Percentiles rank a stretch among this genome's conserved stretches.
Conservation (phyloP, 1,140 invertebrate species). For the Hyles vespertilio region DNA sequence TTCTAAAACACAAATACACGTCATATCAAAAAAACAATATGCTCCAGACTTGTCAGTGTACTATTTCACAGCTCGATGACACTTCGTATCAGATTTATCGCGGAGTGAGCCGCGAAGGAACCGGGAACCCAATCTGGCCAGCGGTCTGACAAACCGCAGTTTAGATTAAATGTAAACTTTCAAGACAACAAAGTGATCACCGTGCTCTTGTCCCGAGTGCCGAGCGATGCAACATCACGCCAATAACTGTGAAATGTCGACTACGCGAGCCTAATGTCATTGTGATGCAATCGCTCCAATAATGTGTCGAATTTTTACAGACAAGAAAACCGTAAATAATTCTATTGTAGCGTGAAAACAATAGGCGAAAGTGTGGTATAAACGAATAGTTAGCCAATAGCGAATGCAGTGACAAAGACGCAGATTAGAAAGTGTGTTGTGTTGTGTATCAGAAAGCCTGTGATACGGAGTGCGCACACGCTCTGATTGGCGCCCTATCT, state of each 20-base stretch:
- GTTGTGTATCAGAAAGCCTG: constrained; percentile 63
- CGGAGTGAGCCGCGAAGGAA: constrained; percentile 48
- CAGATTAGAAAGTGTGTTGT: constrained; percentile 74
- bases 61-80: constrained; percentile 58
- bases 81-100: constrained; percentile 50
- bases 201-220: not conserved
- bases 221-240: too few relatives aligned
- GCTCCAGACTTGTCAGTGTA: constrained; percentile 58
- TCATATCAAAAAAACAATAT: constrained; percentile 37
- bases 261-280: constrained; percentile 19
- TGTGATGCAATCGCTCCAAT: constrained; percentile 43
- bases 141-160: constrained; percentile 54
- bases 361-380: constrained; percentile 71
- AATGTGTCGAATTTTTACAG: constrained; percentile 41
- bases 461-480: constrained; percentile 56
- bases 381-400: constrained; percentile 62
- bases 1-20: constrained; percentile 63
- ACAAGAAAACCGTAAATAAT: constrained; percentile 52
- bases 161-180: constrained; percentile 47
- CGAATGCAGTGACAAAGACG: constrained; percentile 67
- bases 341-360: constrained; percentile 72
- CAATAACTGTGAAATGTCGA: not conserved
- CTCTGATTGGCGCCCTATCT: constrained; percentile 71
- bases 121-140: constrained; percentile 47
- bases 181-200: constrained; percentile 11